A percentile compares a stretch with the other conserved stretches of the same genome.
phyloP scores from a whole-genome alignment of 92 coral and sea anemone species.

The Porites evermanni region DNA sequence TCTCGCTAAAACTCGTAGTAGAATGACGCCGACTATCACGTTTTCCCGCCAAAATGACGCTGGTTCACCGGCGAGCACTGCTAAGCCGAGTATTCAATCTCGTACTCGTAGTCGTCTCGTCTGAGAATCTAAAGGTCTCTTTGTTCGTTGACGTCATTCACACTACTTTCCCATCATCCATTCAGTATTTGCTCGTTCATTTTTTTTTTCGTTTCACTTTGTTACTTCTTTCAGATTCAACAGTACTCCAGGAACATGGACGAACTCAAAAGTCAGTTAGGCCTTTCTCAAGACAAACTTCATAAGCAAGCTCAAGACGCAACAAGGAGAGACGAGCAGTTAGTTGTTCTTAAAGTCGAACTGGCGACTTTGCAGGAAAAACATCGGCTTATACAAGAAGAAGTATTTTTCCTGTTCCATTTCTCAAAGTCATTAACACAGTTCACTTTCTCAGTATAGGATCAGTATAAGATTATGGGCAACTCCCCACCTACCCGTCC shows the following conservation, averaged over 20 bases:
- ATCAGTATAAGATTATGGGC: no score
- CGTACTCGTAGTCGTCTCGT: no score
- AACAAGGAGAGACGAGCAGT: constrained; percentile 83
- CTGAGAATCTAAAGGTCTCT: no score
- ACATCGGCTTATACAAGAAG: constrained; percentile 83
- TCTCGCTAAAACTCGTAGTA: no score
- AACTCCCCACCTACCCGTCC: no score
- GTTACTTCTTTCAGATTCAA: constrained; percentile 64
- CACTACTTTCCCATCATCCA: neutral
- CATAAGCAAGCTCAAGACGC: constrained; percentile 83
- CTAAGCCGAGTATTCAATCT: no score
- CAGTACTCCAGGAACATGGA: constrained; percentile 74
- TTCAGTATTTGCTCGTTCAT: neutral
- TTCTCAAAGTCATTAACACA: no score
- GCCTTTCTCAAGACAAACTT: constrained; percentile 80
- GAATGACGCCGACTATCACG: no score
- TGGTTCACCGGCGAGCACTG: no score
- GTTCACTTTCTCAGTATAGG: no score
- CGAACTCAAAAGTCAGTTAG: constrained; percentile 79
- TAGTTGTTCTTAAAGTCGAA: constrained; percentile 91
- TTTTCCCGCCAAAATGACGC: no score
- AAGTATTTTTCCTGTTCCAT: constrained; percentile 53
- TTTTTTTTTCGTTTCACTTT: neutral
- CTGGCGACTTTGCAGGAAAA: constrained; percentile 95
- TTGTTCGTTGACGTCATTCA: neutral